These are phyloP conservation scores for Anagrus nilaparvatae DNA, from an alignment of 1,140 invertebrate genomes.

Conservation along the genomic window DNA sequence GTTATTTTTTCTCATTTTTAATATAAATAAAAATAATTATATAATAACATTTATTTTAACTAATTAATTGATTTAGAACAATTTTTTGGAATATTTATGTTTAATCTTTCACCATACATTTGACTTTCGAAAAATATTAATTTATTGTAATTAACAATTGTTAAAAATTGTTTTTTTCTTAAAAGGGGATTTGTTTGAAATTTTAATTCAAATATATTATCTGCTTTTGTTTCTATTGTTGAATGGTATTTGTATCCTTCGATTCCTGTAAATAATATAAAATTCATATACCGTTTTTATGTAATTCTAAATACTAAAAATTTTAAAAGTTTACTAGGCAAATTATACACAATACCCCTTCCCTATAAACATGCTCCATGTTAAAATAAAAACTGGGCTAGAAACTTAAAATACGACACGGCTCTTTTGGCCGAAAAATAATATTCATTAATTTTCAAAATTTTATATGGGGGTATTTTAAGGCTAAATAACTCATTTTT, in stretches of 20 bases:
- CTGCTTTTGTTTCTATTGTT: constrained; percentile 20
- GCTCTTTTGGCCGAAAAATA: too few relatives aligned
- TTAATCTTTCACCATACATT: constrained; percentile 37
- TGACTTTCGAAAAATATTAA: constrained; percentile 35
- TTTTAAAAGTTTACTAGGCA: background rate
- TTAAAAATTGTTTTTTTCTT: constrained; percentile 20
- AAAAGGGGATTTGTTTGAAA: constrained; percentile 14
- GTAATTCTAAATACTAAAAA: background rate
- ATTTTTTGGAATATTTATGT: constrained; percentile 15
- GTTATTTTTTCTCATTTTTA: too few relatives aligned
- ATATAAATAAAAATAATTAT: too few relatives aligned
- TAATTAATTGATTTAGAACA: too few relatives aligned
- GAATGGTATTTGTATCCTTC: constrained; percentile 24
- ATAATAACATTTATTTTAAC: too few relatives aligned
- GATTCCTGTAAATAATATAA: constrained; percentile 21
- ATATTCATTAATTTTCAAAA: too few relatives aligned
- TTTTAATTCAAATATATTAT: constrained; percentile 19
- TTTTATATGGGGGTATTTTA: background rate
- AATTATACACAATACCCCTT: too few relatives aligned
- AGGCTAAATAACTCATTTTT: background rate
- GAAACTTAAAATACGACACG: too few relatives aligned
- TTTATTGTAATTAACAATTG: constrained; percentile 20
- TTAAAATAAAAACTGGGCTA: too few relatives aligned
- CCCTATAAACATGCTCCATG: too few relatives aligned
- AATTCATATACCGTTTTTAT: background rate